phyloP scores from a whole-genome alignment of 1,140 invertebrate species.

The Catajapyx aquilonaris region DNA sequence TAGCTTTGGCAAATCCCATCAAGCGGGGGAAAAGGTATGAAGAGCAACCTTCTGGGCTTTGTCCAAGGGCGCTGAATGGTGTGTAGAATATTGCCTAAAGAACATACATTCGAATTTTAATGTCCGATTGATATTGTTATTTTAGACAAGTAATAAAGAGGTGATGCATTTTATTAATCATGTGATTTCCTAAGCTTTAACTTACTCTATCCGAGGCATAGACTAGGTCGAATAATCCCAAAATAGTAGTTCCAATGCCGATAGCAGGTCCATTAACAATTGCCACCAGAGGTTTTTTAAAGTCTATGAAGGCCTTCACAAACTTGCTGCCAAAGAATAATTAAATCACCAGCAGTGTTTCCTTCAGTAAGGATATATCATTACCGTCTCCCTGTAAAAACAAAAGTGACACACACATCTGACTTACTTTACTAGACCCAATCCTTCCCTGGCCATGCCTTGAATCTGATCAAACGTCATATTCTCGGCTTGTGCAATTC shows the following conservation, averaged over 20 bases:
- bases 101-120: too few species aligned
- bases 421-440: too few species aligned
- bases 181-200: too few species aligned
- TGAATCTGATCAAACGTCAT: slow-evolving; percentile 9
- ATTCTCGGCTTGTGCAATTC: slow-evolving; percentile 18
- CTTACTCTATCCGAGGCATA: slow-evolving; percentile 52
- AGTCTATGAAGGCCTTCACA: slow-evolving; percentile 58
- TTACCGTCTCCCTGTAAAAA: not conserved
- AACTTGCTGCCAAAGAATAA: slow-evolving; percentile 33
- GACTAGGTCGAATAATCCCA: slow-evolving; percentile 70
- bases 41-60: slow-evolving; percentile 71
- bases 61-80: slow-evolving; percentile 58
- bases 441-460: not conserved
- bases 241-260: slow-evolving; percentile 63
- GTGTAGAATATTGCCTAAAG: slow-evolving; percentile 61
- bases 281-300: slow-evolving; percentile 70
- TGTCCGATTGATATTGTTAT: too few species aligned
- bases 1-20: slow-evolving; percentile 70
- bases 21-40: slow-evolving; percentile 60
- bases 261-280: slow-evolving; percentile 83
- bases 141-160: too few species aligned
- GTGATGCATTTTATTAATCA: too few species aligned
- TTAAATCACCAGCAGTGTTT: slow-evolving; percentile 1
- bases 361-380: not conserved
- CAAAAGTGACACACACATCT: not conserved